phyloP scores from a whole-genome alignment of 2,888 invertebrate genomes.

The Piscicola geometra region DNA sequence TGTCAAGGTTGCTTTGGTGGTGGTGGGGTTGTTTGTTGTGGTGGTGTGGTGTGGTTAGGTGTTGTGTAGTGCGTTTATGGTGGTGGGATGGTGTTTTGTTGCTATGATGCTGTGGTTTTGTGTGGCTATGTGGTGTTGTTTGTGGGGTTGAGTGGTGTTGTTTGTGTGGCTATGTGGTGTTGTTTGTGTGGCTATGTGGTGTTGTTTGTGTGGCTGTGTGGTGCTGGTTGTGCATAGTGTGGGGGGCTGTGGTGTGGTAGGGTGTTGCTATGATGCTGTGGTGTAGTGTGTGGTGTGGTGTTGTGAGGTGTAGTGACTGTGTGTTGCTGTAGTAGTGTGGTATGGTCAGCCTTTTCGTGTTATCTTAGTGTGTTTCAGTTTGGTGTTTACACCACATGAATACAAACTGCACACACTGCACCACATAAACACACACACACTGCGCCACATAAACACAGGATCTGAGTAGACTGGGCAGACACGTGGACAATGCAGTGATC shows the following conservation, averaged over 20 bases:
- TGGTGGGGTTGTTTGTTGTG: neutral
- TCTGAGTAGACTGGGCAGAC: constrained; percentile 91
- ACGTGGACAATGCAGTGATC: constrained; percentile 91
- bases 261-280: neutral
- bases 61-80: neutral
- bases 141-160: neutral
- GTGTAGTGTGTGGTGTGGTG: neutral
- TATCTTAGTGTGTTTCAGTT: neutral
- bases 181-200: neutral
- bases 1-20: constrained; percentile 71
- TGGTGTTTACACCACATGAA: too few relatives aligned
- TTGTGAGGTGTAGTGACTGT: neutral
- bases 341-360: neutral
- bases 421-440: neutral
- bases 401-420: too few relatives aligned
- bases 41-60: neutral
- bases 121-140: neutral
- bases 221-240: neutral
- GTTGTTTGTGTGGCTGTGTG: neutral
- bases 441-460: constrained; percentile 61
- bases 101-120: neutral
- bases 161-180: neutral
- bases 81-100: neutral
- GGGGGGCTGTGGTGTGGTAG: neutral
- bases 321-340: neutral